phyloP scores from a whole-genome alignment of 2,888 invertebrate genomes.

The Melanophora roralis region DNA sequence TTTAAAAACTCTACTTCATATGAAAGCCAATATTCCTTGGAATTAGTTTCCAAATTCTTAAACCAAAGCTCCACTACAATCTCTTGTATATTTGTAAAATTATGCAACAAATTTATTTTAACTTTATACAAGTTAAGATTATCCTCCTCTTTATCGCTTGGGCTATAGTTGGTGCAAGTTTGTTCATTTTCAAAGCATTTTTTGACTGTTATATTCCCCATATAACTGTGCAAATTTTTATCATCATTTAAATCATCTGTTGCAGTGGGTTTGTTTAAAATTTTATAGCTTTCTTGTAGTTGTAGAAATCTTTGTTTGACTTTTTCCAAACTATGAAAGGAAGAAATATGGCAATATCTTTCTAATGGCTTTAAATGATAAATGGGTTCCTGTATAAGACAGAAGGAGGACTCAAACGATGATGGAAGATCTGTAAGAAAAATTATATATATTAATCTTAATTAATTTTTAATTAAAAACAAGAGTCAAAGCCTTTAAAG shows the following conservation, averaged over 20 bases:
- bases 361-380: constrained; percentile 67
- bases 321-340: constrained; percentile 62
- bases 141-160: background rate
- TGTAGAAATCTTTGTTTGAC: constrained; percentile 63
- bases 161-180: background rate
- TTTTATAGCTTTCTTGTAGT: constrained; percentile 56
- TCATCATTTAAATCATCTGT: constrained; percentile 26
- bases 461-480: no score
- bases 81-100: constrained; percentile 63
- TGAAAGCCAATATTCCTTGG: constrained; percentile 65
- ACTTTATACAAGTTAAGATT: constrained; percentile 54
- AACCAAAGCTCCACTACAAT: constrained; percentile 30
- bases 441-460: no score
- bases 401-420: constrained; percentile 67
- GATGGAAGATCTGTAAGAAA: constrained; percentile 68
- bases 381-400: constrained; percentile 69
- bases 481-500: no score
- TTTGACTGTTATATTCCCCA: constrained; percentile 27
- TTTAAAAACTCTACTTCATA: constrained; percentile 67
- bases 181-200: background rate
- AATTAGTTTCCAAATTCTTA: background rate
- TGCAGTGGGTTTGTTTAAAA: constrained; percentile 64
- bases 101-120: constrained; percentile 65
- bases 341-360: constrained; percentile 65
- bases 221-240: background rate